These are phyloP conservation scores for Myoxocephalus aenaeus DNA, from an alignment of 2,797 vertebrate species.

Conservation along the genomic window DNA sequence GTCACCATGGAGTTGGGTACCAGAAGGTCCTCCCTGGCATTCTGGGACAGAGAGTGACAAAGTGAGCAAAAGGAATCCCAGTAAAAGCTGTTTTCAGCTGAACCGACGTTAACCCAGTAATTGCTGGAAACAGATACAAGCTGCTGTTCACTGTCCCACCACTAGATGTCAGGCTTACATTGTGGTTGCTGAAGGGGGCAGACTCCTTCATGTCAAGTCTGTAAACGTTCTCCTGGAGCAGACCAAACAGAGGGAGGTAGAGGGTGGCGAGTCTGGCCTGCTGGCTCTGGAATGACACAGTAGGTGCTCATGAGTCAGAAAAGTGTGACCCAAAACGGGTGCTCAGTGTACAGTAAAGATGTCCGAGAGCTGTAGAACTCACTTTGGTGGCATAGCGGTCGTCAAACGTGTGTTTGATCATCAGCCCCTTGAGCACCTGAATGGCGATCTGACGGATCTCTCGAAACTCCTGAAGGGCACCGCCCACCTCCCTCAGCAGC, in stretches of 20 bases:
- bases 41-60: constrained; percentile 75
- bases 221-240: constrained; percentile 96
- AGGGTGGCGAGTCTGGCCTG: constrained; percentile 95
- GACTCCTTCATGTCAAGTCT: constrained; percentile 92
- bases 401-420: constrained; percentile 97
- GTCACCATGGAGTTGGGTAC: constrained; percentile 85
- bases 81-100: background rate
- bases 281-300: constrained; percentile 87
- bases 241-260: constrained; percentile 94
- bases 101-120: background rate
- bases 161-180: constrained; percentile 81
- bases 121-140: background rate
- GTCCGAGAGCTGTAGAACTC: constrained; percentile 43
- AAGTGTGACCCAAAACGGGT: background rate
- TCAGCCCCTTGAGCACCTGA: constrained; percentile 94
- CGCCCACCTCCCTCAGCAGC: constrained; percentile 92
- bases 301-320: background rate
- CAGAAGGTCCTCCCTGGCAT: constrained; percentile 87
- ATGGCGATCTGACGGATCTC: constrained; percentile 93
- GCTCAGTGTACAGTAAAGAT: background rate
- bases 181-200: constrained; percentile 85
- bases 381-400: constrained; percentile 94
- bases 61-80: background rate
- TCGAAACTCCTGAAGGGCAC: constrained; percentile 92
- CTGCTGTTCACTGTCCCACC: constrained; percentile 32